Evolutionary conservation across 1,140 invertebrate genomes (phyloP), one percentile per base, ranked within the genome.

Genomic region (Drosophila paulistorum): DNA sequence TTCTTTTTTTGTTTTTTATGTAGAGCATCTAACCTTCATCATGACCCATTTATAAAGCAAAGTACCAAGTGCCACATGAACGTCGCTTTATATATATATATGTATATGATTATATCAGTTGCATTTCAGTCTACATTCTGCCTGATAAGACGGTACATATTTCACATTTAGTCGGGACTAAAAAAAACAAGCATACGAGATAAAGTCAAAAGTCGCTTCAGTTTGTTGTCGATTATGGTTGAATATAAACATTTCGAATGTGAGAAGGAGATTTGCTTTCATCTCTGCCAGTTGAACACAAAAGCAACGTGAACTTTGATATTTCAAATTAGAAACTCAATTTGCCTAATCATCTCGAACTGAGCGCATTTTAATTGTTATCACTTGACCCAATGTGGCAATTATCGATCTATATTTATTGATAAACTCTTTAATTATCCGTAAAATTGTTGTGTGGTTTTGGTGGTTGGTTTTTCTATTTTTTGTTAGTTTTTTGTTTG

Each of bases 311-410:
- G 57, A 59, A 59, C 57, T 59, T 59, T 59, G 57, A 11, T 51
- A 23, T 51, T 17, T 17, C 14, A 45, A 35, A 23, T 39, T 3
- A 61, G 14, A 54, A 54, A 6, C 7, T 39, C 41, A 64, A 77
- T 76, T 76, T 54, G 41, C 54, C 42, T 64, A 76, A 55, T 69
- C 57, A 57, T 55, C 33, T 35, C n/a, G 9, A 39, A 63, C 33
- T 64, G 61, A 57, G 55, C 45, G 41, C 62, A 65, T 70, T 81
- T 66, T 74, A 70, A 77, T 82, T 82, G 65, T 64, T 73, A 68
- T 77, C 58, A 75, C 63, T 77, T 77, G 74, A 77, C 74, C 70
- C 35, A 23, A 54, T 63, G n/a, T 20, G 54, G 35, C 73, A 76
- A 76, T 76, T 76, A 68, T 74, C 60, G 45, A 55, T 70, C 37